phyloP scores from a whole-genome alignment of 1,140 invertebrate species.

The Epicauta chinensis region DNA sequence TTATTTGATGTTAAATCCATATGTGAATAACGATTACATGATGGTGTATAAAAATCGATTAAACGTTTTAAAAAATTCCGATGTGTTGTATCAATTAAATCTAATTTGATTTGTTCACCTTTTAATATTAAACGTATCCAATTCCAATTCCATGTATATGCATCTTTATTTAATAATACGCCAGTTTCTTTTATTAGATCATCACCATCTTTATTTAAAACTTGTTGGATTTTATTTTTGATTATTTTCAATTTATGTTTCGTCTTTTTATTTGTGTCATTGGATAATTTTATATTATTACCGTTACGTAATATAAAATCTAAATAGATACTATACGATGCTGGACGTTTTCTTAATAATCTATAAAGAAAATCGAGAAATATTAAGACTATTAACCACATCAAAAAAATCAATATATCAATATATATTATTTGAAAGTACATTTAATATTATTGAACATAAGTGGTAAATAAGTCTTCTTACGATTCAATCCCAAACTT shows the following conservation, averaged over 20 bases:
- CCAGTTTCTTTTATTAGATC: constrained; percentile 66
- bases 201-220: constrained; percentile 49
- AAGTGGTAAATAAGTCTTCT: too few relatives aligned
- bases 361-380: constrained; percentile 23
- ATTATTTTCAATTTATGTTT: constrained; percentile 22
- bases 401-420: constrained; percentile 4
- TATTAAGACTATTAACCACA: constrained; percentile 2
- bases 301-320: constrained; percentile 58
- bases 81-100: constrained; percentile 67
- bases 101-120: constrained; percentile 50
- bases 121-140: constrained; percentile 70
- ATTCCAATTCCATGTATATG: constrained; percentile 78
- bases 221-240: constrained; percentile 39
- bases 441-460: too few relatives aligned
- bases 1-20: constrained; percentile 50
- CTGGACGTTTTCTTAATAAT: constrained; percentile 69
- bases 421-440: too few relatives aligned
- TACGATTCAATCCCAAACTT: too few relatives aligned
- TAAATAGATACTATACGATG: constrained; percentile 74
- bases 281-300: constrained; percentile 23
- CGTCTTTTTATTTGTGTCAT: constrained; percentile 21
- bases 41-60: constrained; percentile 81
- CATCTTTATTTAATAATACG: constrained; percentile 66
- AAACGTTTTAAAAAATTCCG: constrained; percentile 75
- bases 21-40: constrained; percentile 77